Percentiles rank a stretch among this genome's conserved stretches.
These are phyloP conservation scores for Siderastrea radians DNA, from an alignment of 92 coral and sea anemone species.

Conservation along the genomic window DNA sequence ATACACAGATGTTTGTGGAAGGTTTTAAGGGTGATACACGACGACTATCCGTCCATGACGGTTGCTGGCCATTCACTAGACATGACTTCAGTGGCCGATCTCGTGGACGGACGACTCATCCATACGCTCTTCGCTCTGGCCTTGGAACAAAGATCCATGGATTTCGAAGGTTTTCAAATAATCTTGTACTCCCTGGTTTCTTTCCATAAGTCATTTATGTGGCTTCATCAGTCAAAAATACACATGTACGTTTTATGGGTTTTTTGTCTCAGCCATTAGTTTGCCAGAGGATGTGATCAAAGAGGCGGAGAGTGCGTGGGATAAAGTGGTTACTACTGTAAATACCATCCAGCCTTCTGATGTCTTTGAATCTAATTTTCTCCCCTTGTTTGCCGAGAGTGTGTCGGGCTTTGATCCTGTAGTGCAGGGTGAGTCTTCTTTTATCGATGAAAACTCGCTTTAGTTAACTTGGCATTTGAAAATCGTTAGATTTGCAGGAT, in stretches of 20 bases:
- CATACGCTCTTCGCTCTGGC: conserved; percentile 16
- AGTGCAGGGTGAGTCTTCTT: background rate
- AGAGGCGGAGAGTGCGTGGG: conserved; percentile 20
- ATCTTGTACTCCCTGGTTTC: background rate
- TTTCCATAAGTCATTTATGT: background rate
- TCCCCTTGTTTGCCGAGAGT: conserved; percentile 1
- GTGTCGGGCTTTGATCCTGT: background rate
- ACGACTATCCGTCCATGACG: background rate
- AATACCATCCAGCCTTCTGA: background rate
- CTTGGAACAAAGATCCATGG: conserved; percentile 15
- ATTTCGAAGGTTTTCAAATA: background rate
- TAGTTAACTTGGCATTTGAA: too few relatives aligned
- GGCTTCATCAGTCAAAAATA: background rate
- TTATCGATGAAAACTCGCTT: background rate
- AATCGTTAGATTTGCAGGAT: too few relatives aligned
- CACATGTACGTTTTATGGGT: too few relatives aligned
- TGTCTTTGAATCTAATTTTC: background rate
- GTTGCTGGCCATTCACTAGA: background rate
- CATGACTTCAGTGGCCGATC: conserved; percentile 47
- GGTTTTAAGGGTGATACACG: conserved; percentile 8
- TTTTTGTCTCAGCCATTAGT: background rate
- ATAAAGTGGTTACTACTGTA: conserved; percentile 9
- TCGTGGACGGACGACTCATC: conserved; percentile 49
- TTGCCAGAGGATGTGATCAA: conserved; percentile 14
- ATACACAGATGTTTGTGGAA: conserved; percentile 26